phyloP scores from a whole-genome alignment of 2,797 vertebrate species.

The Sarcoramphus papa region DNA sequence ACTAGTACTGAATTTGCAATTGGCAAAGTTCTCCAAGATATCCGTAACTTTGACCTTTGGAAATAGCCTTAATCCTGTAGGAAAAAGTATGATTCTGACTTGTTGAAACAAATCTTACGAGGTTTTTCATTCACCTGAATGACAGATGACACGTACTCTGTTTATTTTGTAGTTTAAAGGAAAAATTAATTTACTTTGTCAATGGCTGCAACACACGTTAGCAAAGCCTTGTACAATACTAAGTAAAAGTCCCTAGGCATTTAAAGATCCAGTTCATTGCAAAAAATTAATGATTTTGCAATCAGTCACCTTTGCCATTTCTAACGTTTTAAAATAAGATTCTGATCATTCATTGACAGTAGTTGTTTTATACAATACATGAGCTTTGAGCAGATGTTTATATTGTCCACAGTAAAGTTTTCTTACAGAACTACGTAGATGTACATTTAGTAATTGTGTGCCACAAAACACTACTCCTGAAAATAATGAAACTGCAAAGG shows the following conservation, averaged over 20 bases:
- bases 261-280: background rate
- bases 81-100: background rate
- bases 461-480: background rate
- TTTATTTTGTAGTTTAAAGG: background rate
- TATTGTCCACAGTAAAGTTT: slow-evolving; percentile 60
- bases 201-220: background rate
- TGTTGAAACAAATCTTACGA: background rate
- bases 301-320: slow-evolving; percentile 78
- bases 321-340: slow-evolving; percentile 68
- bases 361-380: slow-evolving; percentile 75
- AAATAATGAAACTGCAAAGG: background rate
- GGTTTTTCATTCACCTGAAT: background rate
- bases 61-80: background rate
- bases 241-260: background rate
- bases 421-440: background rate
- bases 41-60: background rate
- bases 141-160: background rate
- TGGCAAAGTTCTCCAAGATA: background rate
- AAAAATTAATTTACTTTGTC: background rate
- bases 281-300: slow-evolving; percentile 63
- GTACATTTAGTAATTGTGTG: background rate
- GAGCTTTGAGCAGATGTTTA: slow-evolving; percentile 83
- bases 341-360: slow-evolving; percentile 76
- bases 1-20: background rate
- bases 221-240: background rate